A percentile compares a stretch with the other conserved stretches of the same genome.
Conservation (phyloP, 2,113 vertebrate species). For the Papio anubis region DNA sequence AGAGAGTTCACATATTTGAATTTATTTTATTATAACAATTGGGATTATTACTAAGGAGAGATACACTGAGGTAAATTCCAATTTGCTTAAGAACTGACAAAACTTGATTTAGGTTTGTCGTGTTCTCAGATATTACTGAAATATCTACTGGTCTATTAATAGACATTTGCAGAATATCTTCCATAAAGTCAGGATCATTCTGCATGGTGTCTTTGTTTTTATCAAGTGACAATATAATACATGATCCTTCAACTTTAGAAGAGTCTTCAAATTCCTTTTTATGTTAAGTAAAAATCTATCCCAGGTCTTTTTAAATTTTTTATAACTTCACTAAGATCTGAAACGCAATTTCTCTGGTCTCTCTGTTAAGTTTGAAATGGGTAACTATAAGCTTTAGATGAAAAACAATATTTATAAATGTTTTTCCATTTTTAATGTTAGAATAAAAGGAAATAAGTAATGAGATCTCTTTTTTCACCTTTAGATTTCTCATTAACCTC, state of each 20-base stretch:
- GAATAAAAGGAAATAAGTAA: background rate
- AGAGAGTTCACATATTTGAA: constrained; percentile 12
- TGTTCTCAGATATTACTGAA: constrained; percentile 25
- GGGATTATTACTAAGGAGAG: constrained; percentile 24
- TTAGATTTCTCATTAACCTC: constrained; percentile 32
- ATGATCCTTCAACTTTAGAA: background rate
- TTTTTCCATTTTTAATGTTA: background rate
- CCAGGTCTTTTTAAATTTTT: background rate
- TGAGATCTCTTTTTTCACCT: background rate
- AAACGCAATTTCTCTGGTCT: background rate
- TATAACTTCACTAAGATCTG: constrained; percentile 3
- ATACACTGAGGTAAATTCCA: background rate
- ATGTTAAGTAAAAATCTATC: constrained; percentile 10
- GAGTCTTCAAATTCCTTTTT: constrained; percentile 3
- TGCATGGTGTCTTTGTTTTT: background rate
- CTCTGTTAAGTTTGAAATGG: constrained; percentile 23
- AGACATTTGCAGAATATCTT: background rate
- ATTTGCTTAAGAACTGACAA: background rate
- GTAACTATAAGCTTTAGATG: constrained; percentile 32
- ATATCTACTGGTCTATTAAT: background rate
- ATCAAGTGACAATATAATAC: background rate
- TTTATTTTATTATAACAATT: constrained; percentile 44
- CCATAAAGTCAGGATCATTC: background rate
- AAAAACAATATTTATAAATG: constrained; percentile 27
- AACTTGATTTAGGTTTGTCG: constrained; percentile 25